These are phyloP conservation scores for Prinia subflava DNA, from an alignment of 2,113 vertebrate genomes.

Conservation along the genomic window DNA sequence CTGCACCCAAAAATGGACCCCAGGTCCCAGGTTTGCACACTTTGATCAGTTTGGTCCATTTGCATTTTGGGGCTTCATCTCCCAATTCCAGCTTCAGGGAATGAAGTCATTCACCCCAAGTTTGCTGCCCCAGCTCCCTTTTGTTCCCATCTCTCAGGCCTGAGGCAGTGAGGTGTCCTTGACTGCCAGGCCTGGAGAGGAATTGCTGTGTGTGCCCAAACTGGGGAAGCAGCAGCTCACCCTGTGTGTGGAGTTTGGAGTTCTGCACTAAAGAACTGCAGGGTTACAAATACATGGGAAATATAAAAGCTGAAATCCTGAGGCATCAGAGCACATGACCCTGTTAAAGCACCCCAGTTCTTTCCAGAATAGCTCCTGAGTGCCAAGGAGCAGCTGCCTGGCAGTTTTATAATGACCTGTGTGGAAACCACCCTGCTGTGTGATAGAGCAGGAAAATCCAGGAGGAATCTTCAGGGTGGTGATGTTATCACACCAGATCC, in stretches of 20 bases:
- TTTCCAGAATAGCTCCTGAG: not conserved
- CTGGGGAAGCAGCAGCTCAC: not conserved
- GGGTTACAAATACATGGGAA: rapidly evolving
- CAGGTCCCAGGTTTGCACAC: rapidly evolving
- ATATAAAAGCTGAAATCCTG: not conserved
- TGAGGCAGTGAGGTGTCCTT: not conserved
- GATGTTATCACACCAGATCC: too few relatives aligned
- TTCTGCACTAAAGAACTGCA: not conserved
- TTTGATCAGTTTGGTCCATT: not conserved
- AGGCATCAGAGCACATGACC: not conserved
- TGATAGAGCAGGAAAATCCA: not conserved
- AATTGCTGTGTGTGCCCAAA: not conserved
- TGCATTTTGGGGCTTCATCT: not conserved
- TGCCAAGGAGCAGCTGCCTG: not conserved
- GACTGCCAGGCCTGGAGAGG: not conserved
- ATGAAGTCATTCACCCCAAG: not conserved
- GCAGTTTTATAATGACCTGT: not conserved
- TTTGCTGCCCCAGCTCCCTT: not conserved
- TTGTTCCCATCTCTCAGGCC: not conserved
- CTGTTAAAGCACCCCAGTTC: not conserved
- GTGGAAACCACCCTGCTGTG: not conserved
- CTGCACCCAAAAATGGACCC: not conserved
- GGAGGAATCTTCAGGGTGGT: not conserved
- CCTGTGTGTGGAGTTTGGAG: not conserved
- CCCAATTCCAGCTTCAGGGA: rapidly evolving